Conservation (phyloP, 2,113 vertebrate genomes). For the Nyctibius bracteatus region DNA sequence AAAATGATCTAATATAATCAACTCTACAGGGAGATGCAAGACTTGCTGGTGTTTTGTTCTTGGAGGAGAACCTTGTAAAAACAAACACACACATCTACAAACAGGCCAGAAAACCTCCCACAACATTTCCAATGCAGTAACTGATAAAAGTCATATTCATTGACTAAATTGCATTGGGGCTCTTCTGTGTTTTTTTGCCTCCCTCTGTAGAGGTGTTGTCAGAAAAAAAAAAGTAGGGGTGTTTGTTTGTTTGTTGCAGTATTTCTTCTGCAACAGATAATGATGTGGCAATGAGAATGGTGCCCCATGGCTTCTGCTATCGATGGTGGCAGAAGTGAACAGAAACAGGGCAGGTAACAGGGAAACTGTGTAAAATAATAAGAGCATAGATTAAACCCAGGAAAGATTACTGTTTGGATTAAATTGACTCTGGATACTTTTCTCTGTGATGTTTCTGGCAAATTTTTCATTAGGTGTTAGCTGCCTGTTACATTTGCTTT, state of each 20-base stretch:
- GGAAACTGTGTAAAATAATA: background rate
- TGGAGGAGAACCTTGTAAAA: background rate
- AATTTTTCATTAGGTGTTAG: background rate
- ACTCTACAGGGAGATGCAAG: background rate
- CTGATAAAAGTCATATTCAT: background rate
- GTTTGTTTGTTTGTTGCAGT: background rate
- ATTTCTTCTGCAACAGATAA: background rate
- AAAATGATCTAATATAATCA: conserved; percentile 57
- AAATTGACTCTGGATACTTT: background rate
- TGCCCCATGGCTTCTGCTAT: background rate
- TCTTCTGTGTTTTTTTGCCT: background rate
- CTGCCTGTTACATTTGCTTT: background rate
- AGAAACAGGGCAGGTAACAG: background rate
- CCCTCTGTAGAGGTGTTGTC: background rate
- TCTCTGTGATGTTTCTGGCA: background rate
- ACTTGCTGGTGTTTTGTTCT: background rate
- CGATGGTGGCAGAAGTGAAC: background rate
- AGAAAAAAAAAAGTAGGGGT: background rate
- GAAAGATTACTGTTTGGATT: background rate
- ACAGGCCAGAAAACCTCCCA: background rate
- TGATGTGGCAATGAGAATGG: background rate
- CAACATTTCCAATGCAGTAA: background rate
- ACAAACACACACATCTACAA: background rate
- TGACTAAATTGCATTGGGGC: background rate
- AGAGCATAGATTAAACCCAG: background rate